Percentiles rank a stretch among this genome's conserved stretches.
Evolutionary conservation across 2,797 vertebrate genomes (phyloP).

Genomic region (Sebastes miniatus): DNA sequence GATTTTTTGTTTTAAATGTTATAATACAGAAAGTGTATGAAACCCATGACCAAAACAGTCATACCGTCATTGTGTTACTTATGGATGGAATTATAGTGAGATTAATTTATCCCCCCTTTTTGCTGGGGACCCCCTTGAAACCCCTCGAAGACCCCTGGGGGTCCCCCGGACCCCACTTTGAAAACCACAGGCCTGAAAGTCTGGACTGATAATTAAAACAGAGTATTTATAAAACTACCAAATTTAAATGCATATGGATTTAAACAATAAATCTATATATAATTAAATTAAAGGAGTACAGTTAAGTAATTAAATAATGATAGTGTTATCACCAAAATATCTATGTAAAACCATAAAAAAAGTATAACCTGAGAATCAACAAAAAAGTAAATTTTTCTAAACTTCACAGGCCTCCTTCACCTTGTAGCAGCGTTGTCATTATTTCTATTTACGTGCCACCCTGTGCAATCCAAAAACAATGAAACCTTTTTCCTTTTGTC

Average conservation of each 20-base stretch:
- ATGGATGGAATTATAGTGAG: too few relatives aligned
- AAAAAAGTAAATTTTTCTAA: not conserved
- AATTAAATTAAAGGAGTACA: not conserved
- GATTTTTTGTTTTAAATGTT: too few relatives aligned
- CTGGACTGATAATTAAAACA: not conserved
- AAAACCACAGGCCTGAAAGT: too few relatives aligned
- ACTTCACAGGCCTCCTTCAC: not conserved
- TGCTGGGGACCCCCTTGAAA: too few relatives aligned
- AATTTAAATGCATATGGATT: not conserved
- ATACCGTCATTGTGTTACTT: too few relatives aligned
- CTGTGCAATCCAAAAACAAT: conserved; percentile 35
- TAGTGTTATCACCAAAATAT: not conserved
- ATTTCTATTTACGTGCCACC: conserved; percentile 23
- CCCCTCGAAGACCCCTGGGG: too few relatives aligned
- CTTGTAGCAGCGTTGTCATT: not conserved
- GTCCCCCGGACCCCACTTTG: too few relatives aligned
- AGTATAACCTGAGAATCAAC: not conserved
- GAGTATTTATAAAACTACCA: not conserved
- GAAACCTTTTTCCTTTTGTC: conserved; percentile 37
- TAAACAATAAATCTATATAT: not conserved
- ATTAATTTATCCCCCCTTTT: too few relatives aligned
- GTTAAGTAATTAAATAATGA: not conserved
- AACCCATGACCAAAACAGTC: too few relatives aligned
- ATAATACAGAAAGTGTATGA: too few relatives aligned
- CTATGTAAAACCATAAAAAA: not conserved